These are phyloP conservation scores for Limosa lapponica DNA, from an alignment of 2,797 vertebrate genomes.

Conservation along the genomic window DNA sequence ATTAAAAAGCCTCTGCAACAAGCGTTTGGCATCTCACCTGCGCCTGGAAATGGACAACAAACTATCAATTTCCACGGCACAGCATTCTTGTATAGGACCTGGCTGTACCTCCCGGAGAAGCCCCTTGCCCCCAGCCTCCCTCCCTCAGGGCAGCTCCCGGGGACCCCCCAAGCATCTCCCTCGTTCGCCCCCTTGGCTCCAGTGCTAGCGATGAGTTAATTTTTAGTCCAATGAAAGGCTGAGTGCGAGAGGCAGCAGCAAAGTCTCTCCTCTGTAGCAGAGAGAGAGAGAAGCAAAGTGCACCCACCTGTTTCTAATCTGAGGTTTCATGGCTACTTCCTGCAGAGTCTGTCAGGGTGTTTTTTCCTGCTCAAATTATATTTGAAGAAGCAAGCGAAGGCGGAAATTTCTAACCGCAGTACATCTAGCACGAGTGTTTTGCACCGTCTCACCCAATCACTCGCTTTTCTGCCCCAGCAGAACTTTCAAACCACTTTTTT, in stretches of 20 bases:
- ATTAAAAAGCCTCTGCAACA: background rate
- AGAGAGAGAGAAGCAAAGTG: background rate
- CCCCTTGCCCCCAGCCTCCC: background rate
- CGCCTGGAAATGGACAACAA: background rate
- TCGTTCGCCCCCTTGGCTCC: fast-evolving
- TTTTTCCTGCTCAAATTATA: slow-evolving; percentile 20
- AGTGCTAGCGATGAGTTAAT: background rate
- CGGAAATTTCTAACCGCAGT: slow-evolving; percentile 56
- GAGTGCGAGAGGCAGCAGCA: background rate
- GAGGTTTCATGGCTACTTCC: slow-evolving; percentile 43
- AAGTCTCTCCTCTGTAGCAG: background rate
- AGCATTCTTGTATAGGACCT: fast-evolving
- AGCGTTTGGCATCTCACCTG: background rate
- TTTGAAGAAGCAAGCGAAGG: background rate
- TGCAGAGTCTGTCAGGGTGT: background rate
- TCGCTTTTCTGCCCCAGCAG: background rate
- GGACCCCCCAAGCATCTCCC: background rate
- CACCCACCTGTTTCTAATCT: slow-evolving; percentile 51
- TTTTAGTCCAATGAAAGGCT: background rate
- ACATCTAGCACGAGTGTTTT: background rate
- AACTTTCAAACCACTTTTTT: background rate
- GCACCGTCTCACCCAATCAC: background rate
- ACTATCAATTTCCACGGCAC: fast-evolving
- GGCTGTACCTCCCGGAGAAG: background rate
- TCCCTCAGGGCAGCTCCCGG: fast-evolving